Conservation (phyloP, 2,113 vertebrate genomes). For the cattle (Bos taurus) region DNA sequence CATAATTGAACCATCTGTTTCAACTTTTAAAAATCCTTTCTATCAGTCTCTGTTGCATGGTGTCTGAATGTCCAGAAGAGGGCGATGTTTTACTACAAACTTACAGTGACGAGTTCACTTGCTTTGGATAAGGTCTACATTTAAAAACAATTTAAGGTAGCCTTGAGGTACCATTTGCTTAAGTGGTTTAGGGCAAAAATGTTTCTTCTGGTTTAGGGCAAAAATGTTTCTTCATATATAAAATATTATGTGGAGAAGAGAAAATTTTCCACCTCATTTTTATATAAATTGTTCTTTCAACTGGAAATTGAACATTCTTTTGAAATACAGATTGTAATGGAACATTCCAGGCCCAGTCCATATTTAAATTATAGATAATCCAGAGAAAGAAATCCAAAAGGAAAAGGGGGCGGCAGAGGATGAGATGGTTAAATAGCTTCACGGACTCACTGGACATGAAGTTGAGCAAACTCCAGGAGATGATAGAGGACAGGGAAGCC, state of each 20-base stretch:
- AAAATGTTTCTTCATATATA: background rate
- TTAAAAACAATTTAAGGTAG: background rate
- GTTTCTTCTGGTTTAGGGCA: background rate
- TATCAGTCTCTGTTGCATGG: background rate
- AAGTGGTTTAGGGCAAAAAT: background rate
- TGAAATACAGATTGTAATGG: background rate
- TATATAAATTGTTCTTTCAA: constrained; percentile 6
- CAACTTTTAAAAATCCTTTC: background rate
- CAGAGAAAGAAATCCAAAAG: background rate
- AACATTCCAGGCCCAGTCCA: background rate
- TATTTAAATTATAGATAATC: background rate
- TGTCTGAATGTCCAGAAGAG: constrained; percentile 72
- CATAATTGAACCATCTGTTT: background rate
- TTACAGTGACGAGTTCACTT: background rate
- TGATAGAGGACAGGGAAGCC: background rate
- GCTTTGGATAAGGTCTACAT: background rate
- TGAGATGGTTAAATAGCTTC: background rate
- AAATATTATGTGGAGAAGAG: background rate
- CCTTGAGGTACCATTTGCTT: background rate
- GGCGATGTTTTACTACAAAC: constrained; percentile 72
- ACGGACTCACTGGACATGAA: background rate
- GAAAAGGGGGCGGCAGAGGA: accelerated
- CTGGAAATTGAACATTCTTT: background rate
- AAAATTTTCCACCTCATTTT: background rate
- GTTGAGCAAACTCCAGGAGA: background rate